Conservation (phyloP, 2,888 invertebrate species). For the Hipparchia sbordonii region DNA sequence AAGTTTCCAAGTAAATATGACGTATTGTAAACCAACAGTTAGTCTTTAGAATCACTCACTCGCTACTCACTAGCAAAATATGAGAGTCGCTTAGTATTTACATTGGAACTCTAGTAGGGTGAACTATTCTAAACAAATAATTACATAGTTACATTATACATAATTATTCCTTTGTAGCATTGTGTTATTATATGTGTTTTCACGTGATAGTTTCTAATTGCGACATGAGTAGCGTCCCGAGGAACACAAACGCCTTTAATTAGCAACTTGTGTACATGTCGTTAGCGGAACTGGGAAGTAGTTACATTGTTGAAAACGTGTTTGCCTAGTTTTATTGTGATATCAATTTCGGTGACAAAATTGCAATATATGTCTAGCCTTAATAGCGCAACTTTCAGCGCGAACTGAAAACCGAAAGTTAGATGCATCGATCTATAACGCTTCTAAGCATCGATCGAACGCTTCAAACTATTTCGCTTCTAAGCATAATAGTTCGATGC, state of each 20-base stretch:
- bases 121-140: background rate
- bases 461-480: too few species aligned
- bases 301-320: background rate
- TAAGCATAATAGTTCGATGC: too few species aligned
- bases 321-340: constrained; percentile 1
- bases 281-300: constrained; percentile 27
- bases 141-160: background rate
- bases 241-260: constrained; percentile 33
- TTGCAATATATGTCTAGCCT: background rate
- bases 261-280: constrained; percentile 32
- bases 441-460: too few species aligned
- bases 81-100: background rate
- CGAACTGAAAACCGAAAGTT: too few species aligned
- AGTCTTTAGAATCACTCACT: too few species aligned
- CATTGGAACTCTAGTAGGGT: background rate
- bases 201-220: constrained; percentile 30
- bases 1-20: too few species aligned
- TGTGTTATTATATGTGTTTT: constrained; percentile 6
- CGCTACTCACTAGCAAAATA: too few species aligned
- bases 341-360: background rate
- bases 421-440: too few species aligned
- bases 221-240: constrained; percentile 24
- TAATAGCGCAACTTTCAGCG: too few species aligned
- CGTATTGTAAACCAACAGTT: too few species aligned
- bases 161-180: background rate